Conservation (phyloP, 2,888 invertebrate genomes). For the Epirrhoe tristata region DNA sequence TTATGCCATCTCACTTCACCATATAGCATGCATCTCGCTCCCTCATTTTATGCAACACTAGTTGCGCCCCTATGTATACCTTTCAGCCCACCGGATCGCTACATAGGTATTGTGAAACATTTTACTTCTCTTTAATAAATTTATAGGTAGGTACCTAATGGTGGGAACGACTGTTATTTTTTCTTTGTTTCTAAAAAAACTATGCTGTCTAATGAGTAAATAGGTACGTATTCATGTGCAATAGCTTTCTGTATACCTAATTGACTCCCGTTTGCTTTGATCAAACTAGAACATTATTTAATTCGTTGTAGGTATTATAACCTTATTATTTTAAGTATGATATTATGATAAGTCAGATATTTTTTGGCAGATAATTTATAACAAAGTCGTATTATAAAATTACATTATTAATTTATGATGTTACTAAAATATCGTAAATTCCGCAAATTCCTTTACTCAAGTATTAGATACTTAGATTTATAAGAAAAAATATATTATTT, state of each 20-base stretch:
- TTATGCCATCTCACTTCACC: neutral
- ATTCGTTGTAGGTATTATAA: neutral
- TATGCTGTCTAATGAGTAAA: no score
- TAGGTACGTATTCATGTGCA: no score
- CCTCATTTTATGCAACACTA: no score
- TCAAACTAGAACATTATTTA: no score
- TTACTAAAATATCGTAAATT: neutral
- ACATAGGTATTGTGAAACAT: no score
- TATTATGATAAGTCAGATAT: neutral
- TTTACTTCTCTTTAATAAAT: no score
- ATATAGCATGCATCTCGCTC: neutral
- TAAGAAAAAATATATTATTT: neutral
- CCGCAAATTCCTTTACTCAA: neutral
- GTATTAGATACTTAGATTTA: neutral
- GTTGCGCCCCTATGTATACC: no score
- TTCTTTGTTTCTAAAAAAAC: no score
- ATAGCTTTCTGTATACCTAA: neutral
- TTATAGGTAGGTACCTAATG: no score
- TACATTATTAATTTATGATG: neutral
- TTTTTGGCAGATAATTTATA: neutral
- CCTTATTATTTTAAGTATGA: neutral
- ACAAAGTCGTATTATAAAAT: neutral
- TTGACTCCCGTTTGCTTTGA: neutral
- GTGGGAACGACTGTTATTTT: no score
- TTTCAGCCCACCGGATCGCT: no score